A percentile compares a stretch with the other conserved stretches of the same genome.
Evolutionary conservation across 2,797 vertebrate genomes (phyloP).

Genomic region (Epinephelus awoara): DNA sequence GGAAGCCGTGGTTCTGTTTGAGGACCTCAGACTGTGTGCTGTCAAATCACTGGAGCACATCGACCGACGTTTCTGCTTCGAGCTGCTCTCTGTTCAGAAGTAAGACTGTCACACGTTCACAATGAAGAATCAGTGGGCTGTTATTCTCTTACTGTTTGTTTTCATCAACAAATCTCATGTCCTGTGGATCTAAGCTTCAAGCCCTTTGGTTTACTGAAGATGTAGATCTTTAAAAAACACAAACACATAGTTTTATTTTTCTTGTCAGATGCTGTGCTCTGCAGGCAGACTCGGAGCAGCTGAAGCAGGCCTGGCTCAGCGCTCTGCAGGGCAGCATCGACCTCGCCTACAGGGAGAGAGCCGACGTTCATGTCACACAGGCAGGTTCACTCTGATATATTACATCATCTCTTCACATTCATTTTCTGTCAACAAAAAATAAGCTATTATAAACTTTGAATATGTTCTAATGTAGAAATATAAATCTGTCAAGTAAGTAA

Average conservation of each 20-base stretch:
- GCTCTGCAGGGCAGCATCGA: slow-evolving; percentile 85
- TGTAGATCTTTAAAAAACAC: too few species aligned
- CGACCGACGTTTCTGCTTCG: slow-evolving; percentile 85
- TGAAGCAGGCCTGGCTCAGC: slow-evolving; percentile 80
- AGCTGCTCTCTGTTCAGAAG: slow-evolving; percentile 86
- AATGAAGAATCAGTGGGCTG: too few species aligned
- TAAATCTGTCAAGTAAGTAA: too few species aligned
- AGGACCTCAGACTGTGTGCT: slow-evolving; percentile 86
- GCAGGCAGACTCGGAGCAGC: slow-evolving; percentile 83
- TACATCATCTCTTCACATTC: too few species aligned
- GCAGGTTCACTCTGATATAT: slow-evolving; percentile 8
- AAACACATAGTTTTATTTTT: too few species aligned
- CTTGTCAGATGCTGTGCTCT: slow-evolving; percentile 80
- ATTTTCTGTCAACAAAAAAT: too few species aligned
- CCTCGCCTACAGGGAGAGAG: slow-evolving; percentile 79
- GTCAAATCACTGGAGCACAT: slow-evolving; percentile 80
- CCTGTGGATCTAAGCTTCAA: too few species aligned
- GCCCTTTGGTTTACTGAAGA: too few species aligned
- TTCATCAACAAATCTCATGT: too few species aligned
- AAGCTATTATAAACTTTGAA: too few species aligned
- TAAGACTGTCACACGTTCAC: slow-evolving; percentile 45
- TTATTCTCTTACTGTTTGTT: too few species aligned
- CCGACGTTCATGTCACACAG: slow-evolving; percentile 43
- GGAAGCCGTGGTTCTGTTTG: slow-evolving; percentile 75
- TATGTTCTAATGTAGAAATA: too few species aligned